Percentiles rank a stretch among this genome's conserved stretches.
phyloP scores from a whole-genome alignment of 2,888 invertebrate species.

The Andrena praecox region DNA sequence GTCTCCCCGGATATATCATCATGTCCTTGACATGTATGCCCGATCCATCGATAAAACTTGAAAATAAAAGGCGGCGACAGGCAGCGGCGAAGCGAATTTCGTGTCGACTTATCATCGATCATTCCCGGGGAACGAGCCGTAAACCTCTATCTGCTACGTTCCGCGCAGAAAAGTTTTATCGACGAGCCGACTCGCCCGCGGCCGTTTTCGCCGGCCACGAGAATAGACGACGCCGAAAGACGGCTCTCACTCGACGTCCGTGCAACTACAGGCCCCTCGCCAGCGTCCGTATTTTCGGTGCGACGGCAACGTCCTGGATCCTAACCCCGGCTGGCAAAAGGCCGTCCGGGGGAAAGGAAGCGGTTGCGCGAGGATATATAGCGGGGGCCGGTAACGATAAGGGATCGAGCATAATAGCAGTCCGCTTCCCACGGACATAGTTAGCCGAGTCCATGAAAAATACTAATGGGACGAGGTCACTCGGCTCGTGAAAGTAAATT shows the following conservation, averaged over 20 bases:
- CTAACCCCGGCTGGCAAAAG: constrained; percentile 44
- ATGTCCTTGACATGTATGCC: constrained; percentile 51
- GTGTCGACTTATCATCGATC: constrained; percentile 60
- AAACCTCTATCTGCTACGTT: constrained; percentile 59
- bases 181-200: constrained; percentile 47
- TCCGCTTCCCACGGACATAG: constrained; percentile 75
- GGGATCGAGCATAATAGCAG: constrained; percentile 78
- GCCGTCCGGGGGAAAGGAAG: constrained; percentile 64
- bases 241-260: neutral
- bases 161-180: constrained; percentile 56
- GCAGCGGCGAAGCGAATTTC: constrained; percentile 52
- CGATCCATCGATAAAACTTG: constrained; percentile 47
- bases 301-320: constrained; percentile 56
- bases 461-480: constrained; percentile 81
- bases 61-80: constrained; percentile 39
- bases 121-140: constrained; percentile 51
- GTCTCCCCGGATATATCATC: constrained; percentile 52
- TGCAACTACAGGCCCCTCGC: constrained; percentile 14
- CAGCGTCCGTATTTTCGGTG: constrained; percentile 59
- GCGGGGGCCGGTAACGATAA: constrained; percentile 77
- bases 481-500: constrained; percentile 79
- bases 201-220: constrained; percentile 45
- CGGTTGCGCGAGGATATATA: constrained; percentile 74
- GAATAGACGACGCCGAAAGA: constrained; percentile 43
- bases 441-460: constrained; percentile 79